Conservation (phyloP, 2,888 invertebrate genomes). For the Tanytarsus gracilentus region DNA sequence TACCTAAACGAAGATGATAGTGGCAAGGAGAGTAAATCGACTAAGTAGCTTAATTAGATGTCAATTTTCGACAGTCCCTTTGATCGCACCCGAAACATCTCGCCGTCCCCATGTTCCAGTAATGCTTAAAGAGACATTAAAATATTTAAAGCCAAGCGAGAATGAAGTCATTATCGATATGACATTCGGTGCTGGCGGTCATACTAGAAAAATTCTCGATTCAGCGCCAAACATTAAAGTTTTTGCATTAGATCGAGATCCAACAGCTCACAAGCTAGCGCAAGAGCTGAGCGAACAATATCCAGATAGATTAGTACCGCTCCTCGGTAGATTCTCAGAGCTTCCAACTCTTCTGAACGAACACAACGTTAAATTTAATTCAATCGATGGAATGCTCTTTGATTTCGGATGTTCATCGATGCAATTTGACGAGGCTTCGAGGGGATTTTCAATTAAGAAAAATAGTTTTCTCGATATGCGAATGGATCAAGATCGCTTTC, state of each 20-base stretch:
- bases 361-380: slow-evolving; percentile 51
- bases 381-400: slow-evolving; percentile 79
- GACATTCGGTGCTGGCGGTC: slow-evolving; percentile 96
- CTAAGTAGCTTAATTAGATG: slow-evolving; percentile 40
- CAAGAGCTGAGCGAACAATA: slow-evolving; percentile 54
- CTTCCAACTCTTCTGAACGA: slow-evolving; percentile 57
- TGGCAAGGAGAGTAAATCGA: slow-evolving; percentile 34
- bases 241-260: slow-evolving; percentile 82
- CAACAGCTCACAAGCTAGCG: slow-evolving; percentile 62
- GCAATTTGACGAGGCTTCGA: slow-evolving; percentile 73
- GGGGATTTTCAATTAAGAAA: slow-evolving; percentile 79
- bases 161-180: slow-evolving; percentile 73
- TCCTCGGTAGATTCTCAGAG: slow-evolving; percentile 83
- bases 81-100: slow-evolving; percentile 31
- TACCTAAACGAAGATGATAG: slow-evolving; percentile 53
- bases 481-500: slow-evolving; percentile 72
- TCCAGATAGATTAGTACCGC: slow-evolving; percentile 64
- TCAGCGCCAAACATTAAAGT: slow-evolving; percentile 55
- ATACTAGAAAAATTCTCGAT: slow-evolving; percentile 65
- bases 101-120: slow-evolving; percentile 60
- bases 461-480: slow-evolving; percentile 92
- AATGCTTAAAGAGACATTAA: slow-evolving; percentile 60
- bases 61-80: not conserved
- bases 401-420: slow-evolving; percentile 94
- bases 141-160: slow-evolving; percentile 54